Evolutionary conservation across 2,888 invertebrate species (phyloP).

Genomic region (Acrobasis consociella): DNA sequence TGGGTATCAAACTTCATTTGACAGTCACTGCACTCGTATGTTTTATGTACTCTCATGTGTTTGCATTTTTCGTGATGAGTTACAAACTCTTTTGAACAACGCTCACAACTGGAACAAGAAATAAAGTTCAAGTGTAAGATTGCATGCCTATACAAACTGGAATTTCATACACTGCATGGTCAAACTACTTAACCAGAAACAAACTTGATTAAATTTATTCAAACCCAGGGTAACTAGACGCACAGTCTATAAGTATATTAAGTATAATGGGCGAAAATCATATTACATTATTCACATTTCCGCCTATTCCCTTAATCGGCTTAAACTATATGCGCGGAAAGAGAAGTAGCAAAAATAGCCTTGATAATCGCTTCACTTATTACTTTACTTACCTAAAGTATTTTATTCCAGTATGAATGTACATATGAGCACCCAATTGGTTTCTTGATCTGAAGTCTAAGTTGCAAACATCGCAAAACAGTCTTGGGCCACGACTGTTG

Average conservation of each 20-base stretch:
- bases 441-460: slow-evolving; percentile 80
- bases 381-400: slow-evolving; percentile 57
- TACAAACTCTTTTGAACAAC: slow-evolving; percentile 77
- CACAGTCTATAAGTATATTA: neutral
- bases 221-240: too few species aligned
- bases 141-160: too few species aligned
- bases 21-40: slow-evolving; percentile 76
- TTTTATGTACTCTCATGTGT: slow-evolving; percentile 74
- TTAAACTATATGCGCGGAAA: too few species aligned
- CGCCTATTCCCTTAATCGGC: too few species aligned
- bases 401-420: slow-evolving; percentile 77
- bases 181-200: too few species aligned
- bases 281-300: neutral
- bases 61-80: slow-evolving; percentile 69
- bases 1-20: slow-evolving; percentile 71
- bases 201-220: too few species aligned
- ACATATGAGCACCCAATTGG: slow-evolving; percentile 81
- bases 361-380: too few species aligned
- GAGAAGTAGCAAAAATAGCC: too few species aligned
- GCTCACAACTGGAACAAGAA: slow-evolving; percentile 66
- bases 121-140: neutral
- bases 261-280: too few species aligned
- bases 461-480: slow-evolving; percentile 74
- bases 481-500: neutral
- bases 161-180: too few species aligned